Base-by-base conservation (phyloP, 2,113 vertebrate species). In the Motacilla alba region DNA sequence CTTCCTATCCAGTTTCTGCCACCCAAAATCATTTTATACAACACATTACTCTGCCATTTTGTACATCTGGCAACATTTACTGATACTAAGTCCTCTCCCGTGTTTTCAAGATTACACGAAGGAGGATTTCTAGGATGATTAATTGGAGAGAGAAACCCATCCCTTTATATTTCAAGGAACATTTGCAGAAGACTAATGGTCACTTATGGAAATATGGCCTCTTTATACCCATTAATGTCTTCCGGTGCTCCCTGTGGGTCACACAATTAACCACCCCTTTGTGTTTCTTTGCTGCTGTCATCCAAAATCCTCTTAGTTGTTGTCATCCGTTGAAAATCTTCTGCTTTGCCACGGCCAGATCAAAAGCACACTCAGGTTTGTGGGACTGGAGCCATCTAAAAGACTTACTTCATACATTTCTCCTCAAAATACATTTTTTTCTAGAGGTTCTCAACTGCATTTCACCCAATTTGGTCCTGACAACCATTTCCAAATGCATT, bases 111-210 rank as follows among this genome's bases (percentile, higher is more conserved):
- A 93, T 93, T 95, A 94, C 85, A 86, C 15, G 62, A 78, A 92
- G 90, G 85, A 93, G 90, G 79, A 92, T 91, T 96, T 95, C 62
- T 62, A 53, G 56, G 73, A 89, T 86, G 90, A 97, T 96, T 95
- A 95, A 96, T 89, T 94, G 90, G 85, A 92, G 41, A 81, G 77
- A 92, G 58, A 87, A 96, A 92, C 95, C 46, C 41, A 93, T 96
- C 83, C 92, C 86, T 94, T 95, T 95, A 96, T 87, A 92, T 96
- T 96, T 96, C 95, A 96, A 93, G 89, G 93, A 95, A 96, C 90
- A 91, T 96, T 96, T 96, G 95, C 80, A 64, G 93, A 97, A 96
- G 95, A 95, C 83, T 96, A 96, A 96, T 95, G 90, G 95, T 95
- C 96, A 95, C 90, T 95, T 96, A 96, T 87, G 80, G 69, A 96